Percentiles rank a stretch among this genome's conserved stretches.
Conservation (phyloP, 2,888 invertebrate genomes). For the Lasioglossum villosulum region DNA sequence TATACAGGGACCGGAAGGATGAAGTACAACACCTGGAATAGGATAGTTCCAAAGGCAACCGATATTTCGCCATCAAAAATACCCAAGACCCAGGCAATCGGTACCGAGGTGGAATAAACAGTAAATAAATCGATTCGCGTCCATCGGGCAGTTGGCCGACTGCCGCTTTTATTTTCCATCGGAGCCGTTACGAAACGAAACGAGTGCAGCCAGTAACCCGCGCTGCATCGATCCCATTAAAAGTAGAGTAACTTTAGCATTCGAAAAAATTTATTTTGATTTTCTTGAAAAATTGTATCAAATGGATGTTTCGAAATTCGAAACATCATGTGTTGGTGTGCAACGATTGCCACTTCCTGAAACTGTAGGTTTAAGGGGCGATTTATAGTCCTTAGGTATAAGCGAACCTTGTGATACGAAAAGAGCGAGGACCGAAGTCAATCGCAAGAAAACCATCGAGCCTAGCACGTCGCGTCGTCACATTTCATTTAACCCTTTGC, state of each 20-base stretch:
- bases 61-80: neutral
- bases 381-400: too few species aligned
- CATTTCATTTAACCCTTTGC: too few species aligned
- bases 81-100: neutral
- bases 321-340: neutral
- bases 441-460: too few species aligned
- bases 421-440: too few species aligned
- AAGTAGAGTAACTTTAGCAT: neutral
- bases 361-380: too few species aligned
- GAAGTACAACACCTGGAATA: neutral
- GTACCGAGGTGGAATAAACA: conserved; percentile 7
- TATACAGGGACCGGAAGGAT: neutral
- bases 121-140: conserved; percentile 27
- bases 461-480: too few species aligned
- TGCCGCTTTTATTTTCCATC: conserved; percentile 16
- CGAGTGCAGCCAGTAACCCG: neutral
- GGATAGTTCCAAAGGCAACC: neutral
- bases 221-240: conserved; percentile 15
- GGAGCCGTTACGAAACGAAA: neutral
- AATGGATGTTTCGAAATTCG: neutral
- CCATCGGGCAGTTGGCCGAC: neutral
- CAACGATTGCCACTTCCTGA: too few species aligned
- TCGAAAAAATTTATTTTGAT: neutral
- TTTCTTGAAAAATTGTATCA: neutral
- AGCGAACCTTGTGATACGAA: too few species aligned